These are phyloP conservation scores for Drosophila elegans DNA, from an alignment of 1,140 invertebrate species.

Conservation along the genomic window DNA sequence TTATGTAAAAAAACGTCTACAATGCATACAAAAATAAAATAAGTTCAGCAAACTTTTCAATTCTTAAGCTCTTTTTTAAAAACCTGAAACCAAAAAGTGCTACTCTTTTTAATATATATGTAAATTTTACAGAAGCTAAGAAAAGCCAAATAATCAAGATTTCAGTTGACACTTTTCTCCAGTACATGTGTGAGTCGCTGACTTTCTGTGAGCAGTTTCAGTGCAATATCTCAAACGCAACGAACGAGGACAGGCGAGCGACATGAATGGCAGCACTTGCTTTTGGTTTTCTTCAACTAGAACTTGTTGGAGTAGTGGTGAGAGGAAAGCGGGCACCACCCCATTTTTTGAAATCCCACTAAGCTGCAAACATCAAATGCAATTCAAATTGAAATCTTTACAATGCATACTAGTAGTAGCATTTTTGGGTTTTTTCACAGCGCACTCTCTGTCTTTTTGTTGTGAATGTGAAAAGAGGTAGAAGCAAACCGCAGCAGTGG, in stretches of 20 bases:
- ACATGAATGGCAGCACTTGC: slow-evolving; percentile 60
- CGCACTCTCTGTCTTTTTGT: slow-evolving; percentile 4
- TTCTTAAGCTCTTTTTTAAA: background rate
- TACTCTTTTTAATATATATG: background rate
- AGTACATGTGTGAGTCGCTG: slow-evolving; percentile 9
- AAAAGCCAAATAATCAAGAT: background rate
- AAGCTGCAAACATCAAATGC: slow-evolving; percentile 67
- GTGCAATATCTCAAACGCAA: slow-evolving; percentile 54
- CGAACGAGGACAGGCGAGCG: slow-evolving; percentile 42
- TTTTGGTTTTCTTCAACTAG: slow-evolving; percentile 39
- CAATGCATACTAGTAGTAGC: slow-evolving; percentile 58
- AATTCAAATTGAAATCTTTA: slow-evolving; percentile 70
- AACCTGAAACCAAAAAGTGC: background rate
- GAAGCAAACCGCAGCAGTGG: background rate
- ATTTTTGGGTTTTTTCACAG: slow-evolving; percentile 40
- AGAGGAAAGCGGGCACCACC: background rate
- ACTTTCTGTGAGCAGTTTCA: slow-evolving; percentile 35
- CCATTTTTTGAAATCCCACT: slow-evolving; percentile 45
- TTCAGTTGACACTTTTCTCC: background rate
- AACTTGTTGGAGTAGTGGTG: slow-evolving; percentile 20
- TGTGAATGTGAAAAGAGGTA: slow-evolving; percentile 3
- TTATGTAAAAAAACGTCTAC: no score
- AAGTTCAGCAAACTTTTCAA: background rate
- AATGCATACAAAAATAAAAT: no score
- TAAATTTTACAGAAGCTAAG: background rate